Conservation (phyloP, 2,113 vertebrate species). For the Saccopteryx bilineata region DNA sequence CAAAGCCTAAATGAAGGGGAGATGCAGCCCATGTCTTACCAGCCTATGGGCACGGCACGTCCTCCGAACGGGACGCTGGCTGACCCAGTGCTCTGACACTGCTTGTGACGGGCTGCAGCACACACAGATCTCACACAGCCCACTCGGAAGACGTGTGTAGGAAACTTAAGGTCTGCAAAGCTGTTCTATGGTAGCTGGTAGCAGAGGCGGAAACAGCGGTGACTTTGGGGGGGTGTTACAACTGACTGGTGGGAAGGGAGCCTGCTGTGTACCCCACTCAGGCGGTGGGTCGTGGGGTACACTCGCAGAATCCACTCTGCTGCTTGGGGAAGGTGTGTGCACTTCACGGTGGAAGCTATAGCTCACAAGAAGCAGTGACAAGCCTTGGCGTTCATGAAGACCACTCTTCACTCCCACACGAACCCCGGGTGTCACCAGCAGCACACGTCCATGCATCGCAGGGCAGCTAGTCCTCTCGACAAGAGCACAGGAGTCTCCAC, state of each 20-base stretch:
- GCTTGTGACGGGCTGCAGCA: no score
- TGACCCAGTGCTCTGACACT: background rate
- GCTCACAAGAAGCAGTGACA: background rate
- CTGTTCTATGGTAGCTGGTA: background rate
- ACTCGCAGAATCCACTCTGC: background rate
- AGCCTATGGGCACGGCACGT: background rate
- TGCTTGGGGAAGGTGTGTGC: background rate
- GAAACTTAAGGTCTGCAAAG: background rate
- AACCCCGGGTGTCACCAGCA: background rate
- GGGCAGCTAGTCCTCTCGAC: background rate
- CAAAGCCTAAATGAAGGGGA: background rate
- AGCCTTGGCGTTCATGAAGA: background rate
- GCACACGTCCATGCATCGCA: fast-evolving
- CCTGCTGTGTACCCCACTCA: background rate
- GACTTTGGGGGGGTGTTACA: no score
- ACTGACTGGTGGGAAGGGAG: background rate
- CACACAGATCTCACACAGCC: background rate
- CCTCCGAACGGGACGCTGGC: no score
- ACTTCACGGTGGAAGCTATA: background rate
- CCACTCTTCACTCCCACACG: background rate
- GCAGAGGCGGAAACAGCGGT: background rate
- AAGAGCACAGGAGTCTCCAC: background rate
- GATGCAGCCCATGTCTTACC: no score
- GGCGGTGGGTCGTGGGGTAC: background rate
- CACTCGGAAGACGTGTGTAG: fast-evolving